Conservation (phyloP, 2,888 invertebrate genomes). For the Unio delphinus region DNA sequence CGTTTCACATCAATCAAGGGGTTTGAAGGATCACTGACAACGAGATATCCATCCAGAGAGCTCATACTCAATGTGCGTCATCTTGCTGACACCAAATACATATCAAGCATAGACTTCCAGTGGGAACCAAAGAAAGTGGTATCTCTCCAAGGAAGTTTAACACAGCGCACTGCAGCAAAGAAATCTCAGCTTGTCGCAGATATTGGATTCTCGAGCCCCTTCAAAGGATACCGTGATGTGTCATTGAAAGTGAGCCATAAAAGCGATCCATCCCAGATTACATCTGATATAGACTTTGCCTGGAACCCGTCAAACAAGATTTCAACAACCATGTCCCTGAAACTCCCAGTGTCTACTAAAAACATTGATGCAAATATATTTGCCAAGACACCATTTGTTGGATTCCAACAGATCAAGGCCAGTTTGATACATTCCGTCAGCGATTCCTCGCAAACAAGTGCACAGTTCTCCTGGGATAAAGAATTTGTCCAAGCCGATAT, state of each 20-base stretch:
- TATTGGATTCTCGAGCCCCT: constrained; percentile 34
- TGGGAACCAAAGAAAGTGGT: constrained; percentile 31
- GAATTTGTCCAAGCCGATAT: constrained; percentile 31
- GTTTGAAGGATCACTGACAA: constrained; percentile 30
- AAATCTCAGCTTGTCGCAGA: constrained; percentile 31
- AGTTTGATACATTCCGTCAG: constrained; percentile 33
- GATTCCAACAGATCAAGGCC: constrained; percentile 27
- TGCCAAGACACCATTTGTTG: constrained; percentile 45
- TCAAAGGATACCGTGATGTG: constrained; percentile 16
- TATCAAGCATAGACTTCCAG: constrained; percentile 32
- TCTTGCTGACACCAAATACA: constrained; percentile 23
- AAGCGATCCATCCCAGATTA: constrained; percentile 28
- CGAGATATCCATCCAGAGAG: constrained; percentile 31
- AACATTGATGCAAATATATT: constrained; percentile 32
- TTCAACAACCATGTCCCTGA: constrained; percentile 36
- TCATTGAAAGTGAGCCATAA: constrained; percentile 25
- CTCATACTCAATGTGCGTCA: constrained; percentile 36
- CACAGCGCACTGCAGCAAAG: no score
- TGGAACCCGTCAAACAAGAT: constrained; percentile 42
- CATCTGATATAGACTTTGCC: constrained; percentile 30
- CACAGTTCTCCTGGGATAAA: constrained; percentile 36
- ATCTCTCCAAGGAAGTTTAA: constrained; percentile 6
- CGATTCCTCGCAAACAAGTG: constrained; percentile 22
- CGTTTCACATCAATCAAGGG: constrained; percentile 17
- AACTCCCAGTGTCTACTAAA: constrained; percentile 37